Evolutionary conservation across 2,113 vertebrate genomes (phyloP), one percentile per base, ranked within the genome.

Genomic region (Burhinus oedicnemus): DNA sequence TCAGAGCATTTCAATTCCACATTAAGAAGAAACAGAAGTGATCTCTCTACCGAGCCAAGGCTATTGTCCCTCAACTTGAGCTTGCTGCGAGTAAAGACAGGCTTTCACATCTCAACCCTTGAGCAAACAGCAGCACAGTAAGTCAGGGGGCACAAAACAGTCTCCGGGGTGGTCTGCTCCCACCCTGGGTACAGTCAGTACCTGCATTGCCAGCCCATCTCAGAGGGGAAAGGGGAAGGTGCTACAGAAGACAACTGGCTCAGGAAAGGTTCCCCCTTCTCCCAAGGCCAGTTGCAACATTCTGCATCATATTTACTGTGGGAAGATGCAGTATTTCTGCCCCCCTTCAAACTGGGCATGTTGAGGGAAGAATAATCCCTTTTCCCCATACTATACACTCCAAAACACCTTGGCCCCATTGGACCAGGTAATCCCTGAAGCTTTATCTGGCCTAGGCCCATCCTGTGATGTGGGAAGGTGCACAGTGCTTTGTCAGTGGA

Each of bases 281-380:
- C 66, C 40, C 34, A 49, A 32, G 34, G 45, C 32, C 42, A 60
- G 44, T 5, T 15, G 4, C 54, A 92, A 45, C 36, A 22, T 80
- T 70, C 60, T 70, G 17, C 1, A 1, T 64, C 4, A 0, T 6
- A 52, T 8, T 65, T 72, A 62, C 66, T 14, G 22, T 8, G 15
- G 30, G 22, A 64, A 58, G 51, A 8, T 49, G 34, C 47, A 89
- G 75, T 5, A 3, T 64, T 64, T 69, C 75, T 51, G 30, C 58
- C 71, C 25, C 36, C 25, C 34, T 92, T 70, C 54, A 91, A 78
- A 75, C 11, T 6, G 2, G 6, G 12, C 3, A 3, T 5, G 27
- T 14, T 51, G 30, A 81, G 30, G 26, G 21, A 70, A 89, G 57
- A 94, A 34, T 5, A 60, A 78, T 36, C 42, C 74, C 25, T 79